Evolutionary conservation across 2,113 vertebrate genomes (phyloP).

Genomic region (Myrmecophaga tridactyla): DNA sequence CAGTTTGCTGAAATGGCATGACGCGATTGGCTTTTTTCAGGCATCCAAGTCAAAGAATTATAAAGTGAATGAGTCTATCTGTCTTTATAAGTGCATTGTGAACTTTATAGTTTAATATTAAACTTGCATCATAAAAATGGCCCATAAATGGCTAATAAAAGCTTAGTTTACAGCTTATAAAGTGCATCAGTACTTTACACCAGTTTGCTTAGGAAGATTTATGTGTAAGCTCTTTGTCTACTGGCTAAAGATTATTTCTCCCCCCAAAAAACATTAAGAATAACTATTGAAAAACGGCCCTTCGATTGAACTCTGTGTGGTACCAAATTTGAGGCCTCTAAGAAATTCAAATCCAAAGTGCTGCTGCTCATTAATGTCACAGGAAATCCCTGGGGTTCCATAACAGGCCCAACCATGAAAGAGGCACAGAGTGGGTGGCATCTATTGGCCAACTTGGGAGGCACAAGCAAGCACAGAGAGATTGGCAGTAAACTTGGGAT

Average conservation of each 20-base stretch:
- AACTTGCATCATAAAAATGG: conserved; percentile 82
- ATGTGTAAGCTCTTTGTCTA: conserved; percentile 71
- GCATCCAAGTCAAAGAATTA: conserved; percentile 69
- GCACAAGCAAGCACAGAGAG: fast-evolving
- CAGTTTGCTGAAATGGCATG: conserved; percentile 63
- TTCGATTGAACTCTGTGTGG: background rate
- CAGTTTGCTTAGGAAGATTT: conserved; percentile 78
- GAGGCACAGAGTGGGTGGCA: background rate
- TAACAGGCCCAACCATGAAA: background rate
- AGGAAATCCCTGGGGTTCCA: background rate
- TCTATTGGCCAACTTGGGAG: background rate
- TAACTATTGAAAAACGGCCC: conserved; percentile 10
- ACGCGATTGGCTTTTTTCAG: conserved; percentile 40
- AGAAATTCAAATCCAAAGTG: background rate
- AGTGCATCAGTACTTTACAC: conserved; percentile 78
- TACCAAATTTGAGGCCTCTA: background rate
- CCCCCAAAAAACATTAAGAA: conserved; percentile 46
- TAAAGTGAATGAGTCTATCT: conserved; percentile 77
- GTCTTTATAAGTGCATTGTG: conserved; percentile 77
- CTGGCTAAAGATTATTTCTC: conserved; percentile 19
- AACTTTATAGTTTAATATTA: conserved; percentile 86
- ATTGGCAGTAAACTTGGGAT: background rate
- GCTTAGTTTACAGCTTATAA: conserved; percentile 84
- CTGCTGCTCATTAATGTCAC: background rate
- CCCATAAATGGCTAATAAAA: conserved; percentile 87